Evolutionary conservation across 2,888 invertebrate genomes (phyloP).

Genomic region (Athalia circularis): DNA sequence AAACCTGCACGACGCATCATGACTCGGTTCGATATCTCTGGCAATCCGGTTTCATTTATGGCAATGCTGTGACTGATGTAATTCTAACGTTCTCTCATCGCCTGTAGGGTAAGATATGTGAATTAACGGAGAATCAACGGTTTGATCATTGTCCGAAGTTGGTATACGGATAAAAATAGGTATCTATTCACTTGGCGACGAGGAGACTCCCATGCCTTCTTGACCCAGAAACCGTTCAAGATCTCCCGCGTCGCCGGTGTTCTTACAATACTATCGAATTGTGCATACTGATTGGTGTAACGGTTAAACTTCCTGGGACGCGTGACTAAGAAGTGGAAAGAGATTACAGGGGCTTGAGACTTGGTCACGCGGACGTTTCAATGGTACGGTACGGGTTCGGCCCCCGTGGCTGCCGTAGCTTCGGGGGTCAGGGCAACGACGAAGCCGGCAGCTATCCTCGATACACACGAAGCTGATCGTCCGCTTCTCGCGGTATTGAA

Average conservation of each 20-base stretch:
- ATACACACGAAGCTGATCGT: not conserved
- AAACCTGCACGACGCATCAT: too few species aligned
- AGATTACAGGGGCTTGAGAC: not conserved
- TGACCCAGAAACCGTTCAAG: conserved; percentile 39
- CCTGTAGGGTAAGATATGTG: too few species aligned
- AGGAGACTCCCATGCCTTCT: not conserved
- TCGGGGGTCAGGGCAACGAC: not conserved
- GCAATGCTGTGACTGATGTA: too few species aligned
- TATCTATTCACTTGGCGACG: conserved; percentile 3
- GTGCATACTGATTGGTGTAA: conserved; percentile 39
- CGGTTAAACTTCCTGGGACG: conserved; percentile 20
- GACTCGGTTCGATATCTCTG: too few species aligned
- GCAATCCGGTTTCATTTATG: too few species aligned
- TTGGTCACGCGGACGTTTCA: conserved; percentile 17
- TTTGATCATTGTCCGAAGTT: too few species aligned
- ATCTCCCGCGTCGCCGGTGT: conserved; percentile 19
- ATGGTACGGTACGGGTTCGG: too few species aligned
- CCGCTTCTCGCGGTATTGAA: conserved; percentile 6
- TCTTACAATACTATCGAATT: conserved; percentile 30
- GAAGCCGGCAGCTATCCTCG: conserved; percentile 17
- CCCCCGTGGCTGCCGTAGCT: conserved; percentile 20
- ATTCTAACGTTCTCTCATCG: too few species aligned
- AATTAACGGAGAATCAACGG: too few species aligned
- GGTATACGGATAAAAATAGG: not conserved
- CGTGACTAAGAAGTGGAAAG: not conserved